Conservation (phyloP, 1,140 invertebrate genomes). For the Bombus sylvicola region DNA sequence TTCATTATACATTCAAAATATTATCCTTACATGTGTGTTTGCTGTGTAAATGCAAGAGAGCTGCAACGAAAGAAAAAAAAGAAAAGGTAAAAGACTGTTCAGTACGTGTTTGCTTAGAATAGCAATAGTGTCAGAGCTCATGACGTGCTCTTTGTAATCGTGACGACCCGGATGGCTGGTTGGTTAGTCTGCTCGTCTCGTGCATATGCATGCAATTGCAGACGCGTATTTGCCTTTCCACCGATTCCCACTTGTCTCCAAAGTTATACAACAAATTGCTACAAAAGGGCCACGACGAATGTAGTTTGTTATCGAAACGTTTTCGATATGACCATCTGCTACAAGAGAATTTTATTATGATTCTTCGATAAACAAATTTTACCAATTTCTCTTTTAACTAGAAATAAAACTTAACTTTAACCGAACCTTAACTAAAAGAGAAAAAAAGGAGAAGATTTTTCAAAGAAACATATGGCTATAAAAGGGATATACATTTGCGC, state of each 20-base stretch:
- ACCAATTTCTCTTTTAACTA: neutral
- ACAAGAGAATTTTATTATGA: neutral
- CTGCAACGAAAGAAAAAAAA: neutral
- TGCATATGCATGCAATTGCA: conserved; percentile 58
- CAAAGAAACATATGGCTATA: neutral
- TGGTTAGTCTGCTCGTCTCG: conserved; percentile 48
- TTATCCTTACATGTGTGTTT: conserved; percentile 66
- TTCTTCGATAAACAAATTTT: neutral
- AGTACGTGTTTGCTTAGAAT: conserved; percentile 64
- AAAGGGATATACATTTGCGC: neutral
- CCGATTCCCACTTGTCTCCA: conserved; percentile 50
- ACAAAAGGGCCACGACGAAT: neutral
- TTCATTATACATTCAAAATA: conserved; percentile 78
- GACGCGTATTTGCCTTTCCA: conserved; percentile 60
- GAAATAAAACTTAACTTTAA: neutral
- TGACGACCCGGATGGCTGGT: conserved; percentile 12
- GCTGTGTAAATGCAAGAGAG: conserved; percentile 51
- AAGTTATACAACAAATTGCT: conserved; percentile 30
- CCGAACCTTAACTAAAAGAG: neutral
- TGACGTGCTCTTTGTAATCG: conserved; percentile 61
- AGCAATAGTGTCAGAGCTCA: conserved; percentile 61
- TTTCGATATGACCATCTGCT: neutral
- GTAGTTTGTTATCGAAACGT: conserved; percentile 3
- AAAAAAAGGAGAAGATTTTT: neutral
- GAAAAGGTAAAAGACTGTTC: conserved; percentile 23